phyloP scores from a whole-genome alignment of 1,140 invertebrate genomes.

The Melipona quadrifasciata region DNA sequence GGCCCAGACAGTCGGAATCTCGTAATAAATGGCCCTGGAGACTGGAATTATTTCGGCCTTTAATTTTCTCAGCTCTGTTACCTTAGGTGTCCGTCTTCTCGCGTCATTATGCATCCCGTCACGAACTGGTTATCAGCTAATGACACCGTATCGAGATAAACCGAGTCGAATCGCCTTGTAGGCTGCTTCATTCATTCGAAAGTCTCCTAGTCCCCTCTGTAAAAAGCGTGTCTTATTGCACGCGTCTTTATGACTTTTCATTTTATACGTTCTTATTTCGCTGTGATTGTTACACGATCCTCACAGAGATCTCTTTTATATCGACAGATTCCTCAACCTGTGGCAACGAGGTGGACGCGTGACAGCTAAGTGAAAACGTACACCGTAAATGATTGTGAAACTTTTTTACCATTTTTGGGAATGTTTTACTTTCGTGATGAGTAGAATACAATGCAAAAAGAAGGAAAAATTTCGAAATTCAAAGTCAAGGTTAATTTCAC shows the following conservation, averaged over 20 bases:
- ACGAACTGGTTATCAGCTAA: constrained; percentile 27
- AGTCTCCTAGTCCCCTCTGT: not conserved
- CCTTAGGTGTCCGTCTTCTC: constrained; percentile 15
- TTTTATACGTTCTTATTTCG: too few relatives aligned
- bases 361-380: not conserved
- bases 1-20: constrained; percentile 27
- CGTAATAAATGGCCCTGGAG: constrained; percentile 33
- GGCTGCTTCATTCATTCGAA: not conserved
- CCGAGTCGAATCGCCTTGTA: constrained; percentile 8
- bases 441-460: too few relatives aligned
- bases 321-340: not conserved
- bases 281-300: too few relatives aligned
- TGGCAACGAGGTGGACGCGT: not conserved
- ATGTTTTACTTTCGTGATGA: too few relatives aligned
- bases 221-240: not conserved
- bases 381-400: too few relatives aligned
- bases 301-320: not conserved
- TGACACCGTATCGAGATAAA: constrained; percentile 16
- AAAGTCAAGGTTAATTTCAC: too few relatives aligned
- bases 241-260: too few relatives aligned
- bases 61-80: constrained; percentile 38
- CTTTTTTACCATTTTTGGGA: too few relatives aligned
- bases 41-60: constrained; percentile 28
- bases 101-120: constrained; percentile 18
- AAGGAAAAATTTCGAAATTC: too few relatives aligned